These are phyloP conservation scores for Nycticebus coucang DNA, from an alignment of 2,113 vertebrate genomes.

Conservation along the genomic window DNA sequence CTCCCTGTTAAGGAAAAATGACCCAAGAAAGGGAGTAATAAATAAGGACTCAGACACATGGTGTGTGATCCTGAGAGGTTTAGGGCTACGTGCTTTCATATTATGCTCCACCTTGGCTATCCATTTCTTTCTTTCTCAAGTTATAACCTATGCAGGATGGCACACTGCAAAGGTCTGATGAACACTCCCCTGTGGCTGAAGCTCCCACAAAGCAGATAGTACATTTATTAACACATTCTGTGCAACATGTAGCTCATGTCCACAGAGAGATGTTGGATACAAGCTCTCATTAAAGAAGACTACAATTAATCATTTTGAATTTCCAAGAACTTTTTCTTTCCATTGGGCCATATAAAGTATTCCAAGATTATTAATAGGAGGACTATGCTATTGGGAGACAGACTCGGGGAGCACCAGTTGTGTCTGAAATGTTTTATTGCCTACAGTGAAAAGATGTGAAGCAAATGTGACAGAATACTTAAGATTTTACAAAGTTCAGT, in stretches of 20 bases:
- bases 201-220: not conserved
- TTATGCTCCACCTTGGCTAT: not conserved
- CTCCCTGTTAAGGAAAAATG: not conserved
- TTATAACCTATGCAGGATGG: not conserved
- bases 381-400: not conserved
- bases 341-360: not conserved
- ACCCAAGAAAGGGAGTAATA: not conserved
- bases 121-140: not conserved
- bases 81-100: not conserved
- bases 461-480: not conserved
- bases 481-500: not conserved
- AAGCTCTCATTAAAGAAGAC: conserved; percentile 53
- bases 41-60: not conserved
- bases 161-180: not conserved
- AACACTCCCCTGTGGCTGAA: not conserved
- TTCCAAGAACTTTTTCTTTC: not conserved
- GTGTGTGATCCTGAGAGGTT: not conserved
- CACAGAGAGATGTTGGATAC: not conserved
- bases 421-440: not conserved
- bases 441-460: conserved; percentile 1
- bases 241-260: not conserved
- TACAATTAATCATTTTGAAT: conserved; percentile 1
- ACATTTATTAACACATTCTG: conserved; percentile 2
- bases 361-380: not conserved
- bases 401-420: not conserved